Evolutionary conservation across 2,797 vertebrate genomes (phyloP).

Genomic region (Knipowitschia caucasica): DNA sequence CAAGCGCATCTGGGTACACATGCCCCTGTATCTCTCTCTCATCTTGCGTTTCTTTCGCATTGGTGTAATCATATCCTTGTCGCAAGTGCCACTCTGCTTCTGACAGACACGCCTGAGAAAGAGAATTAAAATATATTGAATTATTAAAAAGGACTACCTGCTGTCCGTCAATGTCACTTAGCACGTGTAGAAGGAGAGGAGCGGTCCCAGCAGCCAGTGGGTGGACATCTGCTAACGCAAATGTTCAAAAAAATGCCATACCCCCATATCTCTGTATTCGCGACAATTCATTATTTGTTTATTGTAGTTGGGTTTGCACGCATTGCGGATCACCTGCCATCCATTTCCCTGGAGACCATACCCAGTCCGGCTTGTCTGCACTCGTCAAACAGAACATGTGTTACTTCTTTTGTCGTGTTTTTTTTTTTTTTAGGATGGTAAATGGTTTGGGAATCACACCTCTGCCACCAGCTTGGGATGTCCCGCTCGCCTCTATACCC

Average conservation of each 20-base stretch:
- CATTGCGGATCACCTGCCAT: slow-evolving; percentile 46
- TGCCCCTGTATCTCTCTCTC: slow-evolving; percentile 27
- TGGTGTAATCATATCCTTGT: slow-evolving; percentile 60
- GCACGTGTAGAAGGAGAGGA: slow-evolving; percentile 73
- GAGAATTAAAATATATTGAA: slow-evolving; percentile 75
- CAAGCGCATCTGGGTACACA: slow-evolving; percentile 35
- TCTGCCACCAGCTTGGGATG: slow-evolving; percentile 11
- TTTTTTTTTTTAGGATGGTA: slow-evolving; percentile 16
- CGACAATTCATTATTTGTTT: slow-evolving; percentile 63
- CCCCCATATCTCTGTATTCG: slow-evolving; percentile 45
- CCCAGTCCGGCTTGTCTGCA: slow-evolving; percentile 47
- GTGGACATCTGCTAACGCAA: slow-evolving; percentile 76
- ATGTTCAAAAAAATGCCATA: slow-evolving; percentile 34
- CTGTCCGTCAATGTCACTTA: slow-evolving; percentile 81
- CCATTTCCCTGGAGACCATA: slow-evolving; percentile 47
- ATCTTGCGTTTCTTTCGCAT: too few species aligned
- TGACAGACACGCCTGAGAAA: slow-evolving; percentile 40
- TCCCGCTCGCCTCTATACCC: too few species aligned
- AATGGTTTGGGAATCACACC: background rate
- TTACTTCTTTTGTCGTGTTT: slow-evolving; percentile 1
- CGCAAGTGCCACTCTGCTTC: slow-evolving; percentile 54
- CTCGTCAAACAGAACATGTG: slow-evolving; percentile 48
- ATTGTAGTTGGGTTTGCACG: slow-evolving; percentile 45
- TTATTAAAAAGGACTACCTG: slow-evolving; percentile 79
- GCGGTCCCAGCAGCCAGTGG: slow-evolving; percentile 68